These are phyloP conservation scores for Drosophila lutescens DNA, from an alignment of 2,888 invertebrate genomes.

Conservation along the genomic window DNA sequence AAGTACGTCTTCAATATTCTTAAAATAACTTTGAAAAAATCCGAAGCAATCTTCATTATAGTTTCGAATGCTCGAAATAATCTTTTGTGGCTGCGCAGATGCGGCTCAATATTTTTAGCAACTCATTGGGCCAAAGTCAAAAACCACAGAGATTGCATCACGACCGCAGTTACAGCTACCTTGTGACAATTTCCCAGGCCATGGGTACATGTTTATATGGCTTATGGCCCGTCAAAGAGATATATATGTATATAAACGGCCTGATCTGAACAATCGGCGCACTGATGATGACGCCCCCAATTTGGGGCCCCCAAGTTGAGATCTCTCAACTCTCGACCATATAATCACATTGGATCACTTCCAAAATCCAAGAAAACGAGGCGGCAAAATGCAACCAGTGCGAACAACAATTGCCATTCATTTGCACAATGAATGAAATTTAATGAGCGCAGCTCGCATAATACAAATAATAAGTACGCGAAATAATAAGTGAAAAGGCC, in stretches of 20 bases:
- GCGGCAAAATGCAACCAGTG: constrained; percentile 47
- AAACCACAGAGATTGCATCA: constrained; percentile 38
- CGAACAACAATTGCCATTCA: constrained; percentile 63
- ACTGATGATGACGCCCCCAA: constrained; percentile 39
- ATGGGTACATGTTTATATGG: not conserved
- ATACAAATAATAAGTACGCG: constrained; percentile 43
- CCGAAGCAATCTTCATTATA: not conserved
- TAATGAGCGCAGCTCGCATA: constrained; percentile 53
- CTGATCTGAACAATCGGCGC: constrained; percentile 27
- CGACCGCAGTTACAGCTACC: constrained; percentile 23
- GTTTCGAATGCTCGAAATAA: not conserved
- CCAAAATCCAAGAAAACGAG: constrained; percentile 38
- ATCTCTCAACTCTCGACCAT: constrained; percentile 5
- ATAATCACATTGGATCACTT: constrained; percentile 22
- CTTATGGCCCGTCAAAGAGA: constrained; percentile 13
- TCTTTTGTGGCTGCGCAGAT: constrained; percentile 1
- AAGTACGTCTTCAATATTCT: not conserved
- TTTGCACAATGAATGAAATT: constrained; percentile 71
- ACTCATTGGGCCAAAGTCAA: constrained; percentile 39
- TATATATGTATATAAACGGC: not conserved
- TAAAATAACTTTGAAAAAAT: not conserved
- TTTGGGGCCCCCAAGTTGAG: constrained; percentile 9
- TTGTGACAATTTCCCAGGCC: constrained; percentile 40
- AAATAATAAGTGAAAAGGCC: constrained; percentile 36
- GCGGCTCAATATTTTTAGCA: constrained; percentile 23